Conservation (phyloP, 2,113 vertebrate species). For the Procavia capensis region DNA sequence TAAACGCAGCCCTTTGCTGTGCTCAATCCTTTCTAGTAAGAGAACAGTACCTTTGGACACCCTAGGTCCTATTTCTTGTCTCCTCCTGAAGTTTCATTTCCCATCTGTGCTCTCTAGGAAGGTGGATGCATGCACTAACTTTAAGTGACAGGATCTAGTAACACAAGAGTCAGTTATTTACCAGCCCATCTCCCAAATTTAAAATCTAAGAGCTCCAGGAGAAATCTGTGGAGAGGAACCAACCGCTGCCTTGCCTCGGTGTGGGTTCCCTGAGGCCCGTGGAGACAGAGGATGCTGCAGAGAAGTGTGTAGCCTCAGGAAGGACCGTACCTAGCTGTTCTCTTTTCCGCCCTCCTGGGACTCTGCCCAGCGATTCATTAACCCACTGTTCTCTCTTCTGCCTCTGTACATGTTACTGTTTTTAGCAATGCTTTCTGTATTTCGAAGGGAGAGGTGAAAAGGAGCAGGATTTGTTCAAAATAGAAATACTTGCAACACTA, state of each 20-base stretch:
- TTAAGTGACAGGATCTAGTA: conserved; percentile 14
- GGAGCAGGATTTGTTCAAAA: neutral
- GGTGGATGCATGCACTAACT: neutral
- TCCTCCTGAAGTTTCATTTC: conserved; percentile 46
- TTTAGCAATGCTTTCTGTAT: neutral
- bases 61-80: conserved; percentile 58
- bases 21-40: neutral
- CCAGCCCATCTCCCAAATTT: conserved; percentile 36
- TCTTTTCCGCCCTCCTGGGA: neutral
- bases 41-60: conserved; percentile 55
- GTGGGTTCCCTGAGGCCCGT: conserved; percentile 7
- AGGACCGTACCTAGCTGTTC: neutral
- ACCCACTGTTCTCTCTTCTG: neutral
- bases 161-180: conserved; percentile 57
- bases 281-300: conserved; percentile 31
- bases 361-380: neutral
- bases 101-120: neutral
- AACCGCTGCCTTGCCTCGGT: neutral
- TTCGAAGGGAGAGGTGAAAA: neutral
- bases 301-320: conserved; percentile 37
- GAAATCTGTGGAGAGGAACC: neutral
- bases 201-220: conserved; percentile 65
- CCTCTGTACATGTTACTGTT: neutral
- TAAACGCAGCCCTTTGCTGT: neutral
- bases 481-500: neutral